Base-by-base conservation (phyloP, 1,140 invertebrate species). In the Cyclina sinensis region DNA sequence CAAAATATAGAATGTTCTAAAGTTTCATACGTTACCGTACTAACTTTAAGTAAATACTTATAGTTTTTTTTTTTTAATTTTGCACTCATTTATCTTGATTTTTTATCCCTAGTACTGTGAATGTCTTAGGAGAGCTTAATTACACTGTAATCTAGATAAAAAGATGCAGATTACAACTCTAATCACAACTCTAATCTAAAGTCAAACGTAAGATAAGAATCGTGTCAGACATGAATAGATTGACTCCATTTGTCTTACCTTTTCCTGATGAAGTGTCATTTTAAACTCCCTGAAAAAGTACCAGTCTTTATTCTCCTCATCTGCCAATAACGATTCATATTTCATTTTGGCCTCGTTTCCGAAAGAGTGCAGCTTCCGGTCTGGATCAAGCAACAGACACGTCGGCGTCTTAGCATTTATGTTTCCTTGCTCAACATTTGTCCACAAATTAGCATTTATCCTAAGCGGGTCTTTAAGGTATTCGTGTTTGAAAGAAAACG, bases 171-270 rank as follows among this genome's bases (percentile, higher is more conserved):
- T n/a, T n/a, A n/a, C n/a, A n/a, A n/a, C n/a, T n/a, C n/a, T n/a
- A n/a, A n/a, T n/a, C n/a, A n/a, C n/a, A n/a, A n/a, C n/a, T n/a
- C n/a, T n/a, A n/a, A n/a, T n/a, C n/a, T n/a, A n/a, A n/a, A n/a
- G n/a, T n/a, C n/a, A n/a, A n/a, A n/a, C n/a, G n/a, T n/a, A n/a
- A n/a, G n/a, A n/a, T n/a, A n/a, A n/a, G n/a, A n/a, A n/a, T n/a
- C n/a, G n/a, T n/a, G n/a, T n/a, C n/a, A n/a, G n/a, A n/a, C n/a
- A n/a, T n/a, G n/a, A n/a, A n/a, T n/a, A n/a, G n/a, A n/a, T n/a
- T n/a, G n/a, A n/a, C n/a, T n/a, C n/a, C n/a, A 43, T 14, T 43
- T 14, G 14, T 12, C n/a, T 14, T 87, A 94, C 46, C 73, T 86
- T 83, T 12, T 39, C 27, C 30, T 83, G 35, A 30, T 68, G 46